These are phyloP conservation scores for Onthophagus taurus DNA, from an alignment of 1,140 invertebrate species.

Conservation along the genomic window DNA sequence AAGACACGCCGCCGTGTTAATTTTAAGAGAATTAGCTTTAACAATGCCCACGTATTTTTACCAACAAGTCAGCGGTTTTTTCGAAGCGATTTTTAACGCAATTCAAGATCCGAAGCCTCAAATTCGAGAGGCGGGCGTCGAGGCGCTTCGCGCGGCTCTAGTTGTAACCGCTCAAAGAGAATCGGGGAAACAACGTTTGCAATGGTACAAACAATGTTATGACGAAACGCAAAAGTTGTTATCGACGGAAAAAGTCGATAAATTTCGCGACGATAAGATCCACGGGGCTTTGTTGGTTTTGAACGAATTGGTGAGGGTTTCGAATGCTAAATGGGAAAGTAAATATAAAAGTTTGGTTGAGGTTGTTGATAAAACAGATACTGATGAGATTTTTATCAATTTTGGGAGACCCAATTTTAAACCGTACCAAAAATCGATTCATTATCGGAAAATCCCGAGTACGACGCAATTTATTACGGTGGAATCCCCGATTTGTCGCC, in stretches of 20 bases:
- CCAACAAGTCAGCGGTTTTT: slow-evolving; percentile 93
- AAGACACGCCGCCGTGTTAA: slow-evolving; percentile 83
- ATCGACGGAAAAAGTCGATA: slow-evolving; percentile 54
- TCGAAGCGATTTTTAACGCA: slow-evolving; percentile 90
- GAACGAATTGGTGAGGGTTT: slow-evolving; percentile 89
- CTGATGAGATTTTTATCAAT: slow-evolving; percentile 20
- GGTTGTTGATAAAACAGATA: slow-evolving; percentile 29
- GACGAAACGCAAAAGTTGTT: slow-evolving; percentile 79
- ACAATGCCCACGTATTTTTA: slow-evolving; percentile 98
- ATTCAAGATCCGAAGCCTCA: slow-evolving; percentile 86
- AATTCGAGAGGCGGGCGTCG: slow-evolving; percentile 85
- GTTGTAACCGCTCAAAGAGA: slow-evolving; percentile 92
- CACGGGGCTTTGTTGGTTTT: slow-evolving; percentile 90
- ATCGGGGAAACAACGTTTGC: slow-evolving; percentile 79
- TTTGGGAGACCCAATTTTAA: slow-evolving; percentile 18
- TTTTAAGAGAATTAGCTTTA: slow-evolving; percentile 87
- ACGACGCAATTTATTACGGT: slow-evolving; percentile 46
- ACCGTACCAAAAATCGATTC: slow-evolving; percentile 42
- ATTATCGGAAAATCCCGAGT: slow-evolving; percentile 34
- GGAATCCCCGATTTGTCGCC: slow-evolving; percentile 81
- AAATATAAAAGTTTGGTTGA: slow-evolving; percentile 64
- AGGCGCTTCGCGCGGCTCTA: slow-evolving; percentile 84
- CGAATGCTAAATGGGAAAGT: slow-evolving; percentile 81
- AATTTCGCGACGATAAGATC: slow-evolving; percentile 79
- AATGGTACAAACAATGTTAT: slow-evolving; percentile 84